Percentiles rank a stretch among this genome's conserved stretches.
Evolutionary conservation across 2,113 vertebrate genomes (phyloP).

Genomic region (Coturnix japonica): DNA sequence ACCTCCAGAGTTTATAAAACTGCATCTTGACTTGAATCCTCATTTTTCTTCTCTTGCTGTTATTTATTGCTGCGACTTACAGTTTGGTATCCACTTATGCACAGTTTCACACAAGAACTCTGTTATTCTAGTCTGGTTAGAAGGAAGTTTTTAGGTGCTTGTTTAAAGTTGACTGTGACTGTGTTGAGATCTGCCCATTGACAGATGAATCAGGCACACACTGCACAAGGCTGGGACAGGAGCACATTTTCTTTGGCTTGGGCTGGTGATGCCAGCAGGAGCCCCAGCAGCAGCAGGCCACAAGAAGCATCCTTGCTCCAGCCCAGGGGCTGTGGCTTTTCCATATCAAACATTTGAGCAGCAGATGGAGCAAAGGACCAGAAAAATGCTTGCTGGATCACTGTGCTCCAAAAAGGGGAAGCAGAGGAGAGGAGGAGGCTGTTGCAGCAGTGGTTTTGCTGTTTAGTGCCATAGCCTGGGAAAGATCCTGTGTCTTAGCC

Average conservation of each 20-base stretch:
- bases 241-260: background rate
- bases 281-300: background rate
- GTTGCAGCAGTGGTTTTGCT: background rate
- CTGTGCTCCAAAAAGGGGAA: background rate
- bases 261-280: background rate
- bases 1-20: background rate
- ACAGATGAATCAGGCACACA: background rate
- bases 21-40: slow-evolving; percentile 17
- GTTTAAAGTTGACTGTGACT: background rate
- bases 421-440: background rate
- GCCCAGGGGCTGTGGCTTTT: background rate
- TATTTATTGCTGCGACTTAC: background rate
- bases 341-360: slow-evolving; percentile 20
- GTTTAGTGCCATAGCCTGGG: background rate
- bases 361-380: slow-evolving; percentile 62
- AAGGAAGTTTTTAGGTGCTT: background rate
- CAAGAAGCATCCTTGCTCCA: background rate
- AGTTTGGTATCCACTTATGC: background rate
- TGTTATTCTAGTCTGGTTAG: background rate
- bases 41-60: background rate
- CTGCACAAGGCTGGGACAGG: background rate
- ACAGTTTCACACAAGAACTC: background rate
- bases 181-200: background rate
- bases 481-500: background rate
- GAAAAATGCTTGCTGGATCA: background rate